Evolutionary conservation across 2,113 vertebrate species (phyloP).

Genomic region (Pteropus alecto): DNA sequence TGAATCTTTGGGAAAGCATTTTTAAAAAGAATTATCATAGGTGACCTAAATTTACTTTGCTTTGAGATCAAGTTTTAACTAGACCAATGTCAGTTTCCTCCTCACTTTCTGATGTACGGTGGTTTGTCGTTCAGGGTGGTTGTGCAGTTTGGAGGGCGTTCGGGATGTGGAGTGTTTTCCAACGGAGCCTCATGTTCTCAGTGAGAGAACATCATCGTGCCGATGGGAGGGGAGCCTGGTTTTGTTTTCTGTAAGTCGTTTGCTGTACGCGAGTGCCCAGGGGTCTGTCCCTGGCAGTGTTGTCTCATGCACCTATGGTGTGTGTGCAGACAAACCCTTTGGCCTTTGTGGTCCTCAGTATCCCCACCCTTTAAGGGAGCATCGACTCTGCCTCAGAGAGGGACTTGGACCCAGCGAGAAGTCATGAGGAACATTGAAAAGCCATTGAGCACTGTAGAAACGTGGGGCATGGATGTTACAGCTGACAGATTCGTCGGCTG

Average conservation of each 20-base stretch:
- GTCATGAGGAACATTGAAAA: not conserved
- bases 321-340: not conserved
- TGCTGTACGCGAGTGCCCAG: not conserved
- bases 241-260: not conserved
- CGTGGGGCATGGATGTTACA: not conserved
- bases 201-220: not conserved
- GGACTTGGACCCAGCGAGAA: not conserved
- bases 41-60: not conserved
- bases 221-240: not conserved
- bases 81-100: not conserved
- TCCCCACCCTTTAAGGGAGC: not conserved
- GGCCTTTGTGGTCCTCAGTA: no score
- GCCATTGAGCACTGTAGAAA: not conserved
- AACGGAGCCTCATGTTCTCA: not conserved
- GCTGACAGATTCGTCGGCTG: not conserved
- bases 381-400: not conserved
- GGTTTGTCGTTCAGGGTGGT: not conserved
- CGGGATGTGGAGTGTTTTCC: not conserved
- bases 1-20: not conserved
- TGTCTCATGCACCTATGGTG: not conserved
- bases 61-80: not conserved
- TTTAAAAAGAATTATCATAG: not conserved
- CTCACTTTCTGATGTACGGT: not conserved
- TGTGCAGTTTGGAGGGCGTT: not conserved
- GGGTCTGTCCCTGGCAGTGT: not conserved